These are phyloP conservation scores for Pseudomugil tenellus DNA, from an alignment of 2,797 vertebrate species.

Conservation along the genomic window DNA sequence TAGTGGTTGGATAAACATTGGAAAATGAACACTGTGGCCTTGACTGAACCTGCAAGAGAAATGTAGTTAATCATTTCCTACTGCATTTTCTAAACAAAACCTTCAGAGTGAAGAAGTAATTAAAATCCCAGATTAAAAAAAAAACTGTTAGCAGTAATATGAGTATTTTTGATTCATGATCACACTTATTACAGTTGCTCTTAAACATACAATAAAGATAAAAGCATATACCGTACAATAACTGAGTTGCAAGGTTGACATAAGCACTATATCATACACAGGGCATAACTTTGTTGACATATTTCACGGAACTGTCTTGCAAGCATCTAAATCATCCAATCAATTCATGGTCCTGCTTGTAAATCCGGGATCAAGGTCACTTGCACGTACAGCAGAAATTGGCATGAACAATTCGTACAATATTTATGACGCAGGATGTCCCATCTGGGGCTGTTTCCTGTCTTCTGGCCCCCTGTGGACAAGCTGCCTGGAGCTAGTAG, in stretches of 20 bases:
- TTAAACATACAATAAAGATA: slow-evolving; percentile 6
- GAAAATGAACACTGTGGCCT: slow-evolving; percentile 71
- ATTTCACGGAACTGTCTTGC: slow-evolving; percentile 32
- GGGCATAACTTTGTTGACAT: slow-evolving; percentile 33
- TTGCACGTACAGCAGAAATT: slow-evolving; percentile 43
- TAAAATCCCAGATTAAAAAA: slow-evolving; percentile 54
- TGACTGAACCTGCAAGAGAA: slow-evolving; percentile 52
- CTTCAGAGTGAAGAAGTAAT: slow-evolving; percentile 59
- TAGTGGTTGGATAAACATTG: slow-evolving; percentile 62
- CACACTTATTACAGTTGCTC: slow-evolving; percentile 11
- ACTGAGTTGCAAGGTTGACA: not conserved
- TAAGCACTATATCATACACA: slow-evolving; percentile 35
- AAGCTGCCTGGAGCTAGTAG: slow-evolving; percentile 49
- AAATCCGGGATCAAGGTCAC: slow-evolving; percentile 68
- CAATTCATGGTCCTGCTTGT: slow-evolving; percentile 53
- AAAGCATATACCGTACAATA: not conserved
- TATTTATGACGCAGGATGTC: slow-evolving; percentile 80
- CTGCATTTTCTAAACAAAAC: slow-evolving; percentile 65
- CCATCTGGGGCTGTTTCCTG: slow-evolving; percentile 77
- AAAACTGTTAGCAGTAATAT: slow-evolving; percentile 36
- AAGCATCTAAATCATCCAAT: slow-evolving; percentile 59
- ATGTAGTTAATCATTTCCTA: slow-evolving; percentile 65
- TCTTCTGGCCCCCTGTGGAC: slow-evolving; percentile 51
- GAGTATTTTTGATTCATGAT: slow-evolving; percentile 24
- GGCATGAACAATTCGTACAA: slow-evolving; percentile 65